These are phyloP conservation scores for Polydrusus cervinus DNA, from an alignment of 2,888 invertebrate species.

Conservation along the genomic window DNA sequence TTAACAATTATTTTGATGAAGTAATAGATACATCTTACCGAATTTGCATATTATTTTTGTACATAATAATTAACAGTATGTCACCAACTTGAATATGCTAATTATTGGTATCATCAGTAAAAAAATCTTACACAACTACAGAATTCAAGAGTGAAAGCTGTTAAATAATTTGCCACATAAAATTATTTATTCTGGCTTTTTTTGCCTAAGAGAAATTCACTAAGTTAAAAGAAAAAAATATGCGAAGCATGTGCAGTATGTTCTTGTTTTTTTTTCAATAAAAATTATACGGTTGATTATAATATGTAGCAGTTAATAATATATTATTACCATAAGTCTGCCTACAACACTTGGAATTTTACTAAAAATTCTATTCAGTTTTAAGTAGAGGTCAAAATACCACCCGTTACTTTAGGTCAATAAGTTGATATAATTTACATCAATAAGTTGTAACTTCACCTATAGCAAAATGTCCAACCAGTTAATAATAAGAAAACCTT, in stretches of 20 bases:
- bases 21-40: background rate
- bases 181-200: background rate
- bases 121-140: slow-evolving; percentile 6
- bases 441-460: no score
- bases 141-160: slow-evolving; percentile 34
- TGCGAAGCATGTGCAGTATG: background rate
- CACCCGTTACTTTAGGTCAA: no score
- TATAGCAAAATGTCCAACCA: background rate
- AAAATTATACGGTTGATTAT: no score
- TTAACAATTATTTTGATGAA: background rate
- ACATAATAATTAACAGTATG: slow-evolving; percentile 6
- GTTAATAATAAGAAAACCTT: background rate
- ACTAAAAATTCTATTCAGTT: no score
- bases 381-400: no score
- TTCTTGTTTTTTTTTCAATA: no score
- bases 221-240: background rate
- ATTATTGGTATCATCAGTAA: slow-evolving; percentile 1
- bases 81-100: background rate
- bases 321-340: no score
- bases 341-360: no score
- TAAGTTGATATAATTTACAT: no score
- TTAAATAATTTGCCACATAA: slow-evolving; percentile 24
- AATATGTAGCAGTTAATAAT: no score
- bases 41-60: slow-evolving; percentile 16
- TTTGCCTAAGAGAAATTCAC: background rate